Evolutionary conservation across 2,888 invertebrate genomes (phyloP).

Genomic region (Poecilus cupreus): DNA sequence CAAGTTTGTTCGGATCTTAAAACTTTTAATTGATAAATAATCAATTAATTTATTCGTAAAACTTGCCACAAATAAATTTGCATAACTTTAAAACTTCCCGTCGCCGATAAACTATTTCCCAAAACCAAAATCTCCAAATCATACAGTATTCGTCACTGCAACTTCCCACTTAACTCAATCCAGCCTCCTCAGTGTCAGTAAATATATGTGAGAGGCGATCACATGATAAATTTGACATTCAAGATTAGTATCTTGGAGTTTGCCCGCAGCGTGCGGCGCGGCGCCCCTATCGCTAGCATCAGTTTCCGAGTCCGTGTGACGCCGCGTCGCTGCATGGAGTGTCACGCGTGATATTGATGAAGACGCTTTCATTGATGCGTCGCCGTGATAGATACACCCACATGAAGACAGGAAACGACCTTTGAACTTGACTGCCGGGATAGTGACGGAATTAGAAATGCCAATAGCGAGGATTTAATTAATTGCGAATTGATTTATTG

Average conservation of each 20-base stretch:
- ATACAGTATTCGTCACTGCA: too few relatives aligned
- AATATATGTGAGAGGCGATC: constrained; percentile 23
- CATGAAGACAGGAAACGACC: neutral
- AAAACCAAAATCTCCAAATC: too few relatives aligned
- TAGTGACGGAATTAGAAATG: too few relatives aligned
- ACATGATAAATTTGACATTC: constrained; percentile 44
- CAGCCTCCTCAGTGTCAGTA: neutral
- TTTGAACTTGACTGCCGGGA: neutral
- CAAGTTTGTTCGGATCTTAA: too few relatives aligned
- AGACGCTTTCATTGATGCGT: constrained; percentile 5
- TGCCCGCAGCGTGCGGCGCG: neutral
- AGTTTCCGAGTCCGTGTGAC: neutral
- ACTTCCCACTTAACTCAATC: too few relatives aligned
- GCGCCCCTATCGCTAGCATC: neutral
- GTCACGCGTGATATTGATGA: constrained; percentile 35
- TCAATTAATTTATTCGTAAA: too few relatives aligned
- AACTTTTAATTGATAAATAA: too few relatives aligned
- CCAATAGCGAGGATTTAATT: too few relatives aligned
- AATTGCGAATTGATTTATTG: too few relatives aligned
- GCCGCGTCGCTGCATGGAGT: neutral
- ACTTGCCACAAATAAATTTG: too few relatives aligned
- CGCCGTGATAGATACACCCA: constrained; percentile 5
- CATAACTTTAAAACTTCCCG: too few relatives aligned
- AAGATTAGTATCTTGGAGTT: constrained; percentile 3
- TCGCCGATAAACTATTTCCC: too few relatives aligned